A percentile compares a stretch with the other conserved stretches of the same genome.
phyloP scores from a whole-genome alignment of 2,797 vertebrate genomes.

The Buceros bicornis region DNA sequence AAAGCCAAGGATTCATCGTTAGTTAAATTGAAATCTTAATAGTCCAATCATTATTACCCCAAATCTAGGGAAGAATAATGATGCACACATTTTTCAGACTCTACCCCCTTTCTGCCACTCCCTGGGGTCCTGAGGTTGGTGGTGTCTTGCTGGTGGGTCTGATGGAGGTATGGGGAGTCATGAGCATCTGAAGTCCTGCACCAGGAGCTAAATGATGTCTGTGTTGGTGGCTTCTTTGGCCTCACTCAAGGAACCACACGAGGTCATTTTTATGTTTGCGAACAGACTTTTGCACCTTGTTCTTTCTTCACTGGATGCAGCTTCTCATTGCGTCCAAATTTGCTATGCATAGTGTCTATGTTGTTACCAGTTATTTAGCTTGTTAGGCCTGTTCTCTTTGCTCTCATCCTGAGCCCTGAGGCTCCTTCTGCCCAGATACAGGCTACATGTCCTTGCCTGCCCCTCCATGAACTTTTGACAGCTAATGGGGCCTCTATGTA shows the following conservation, averaged over 20 bases:
- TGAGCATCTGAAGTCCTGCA: neutral
- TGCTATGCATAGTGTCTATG: too few species aligned
- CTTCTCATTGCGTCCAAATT: accelerated
- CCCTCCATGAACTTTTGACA: neutral
- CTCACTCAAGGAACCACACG: accelerated
- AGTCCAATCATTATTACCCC: neutral
- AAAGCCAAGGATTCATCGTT: neutral
- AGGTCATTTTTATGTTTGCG: neutral
- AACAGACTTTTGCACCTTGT: neutral
- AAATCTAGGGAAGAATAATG: neutral
- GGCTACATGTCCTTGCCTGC: neutral
- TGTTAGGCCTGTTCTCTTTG: neutral
- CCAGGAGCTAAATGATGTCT: neutral
- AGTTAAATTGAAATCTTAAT: neutral
- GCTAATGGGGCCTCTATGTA: neutral
- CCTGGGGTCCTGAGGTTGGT: neutral
- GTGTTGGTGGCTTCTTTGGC: neutral
- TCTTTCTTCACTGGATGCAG: neutral
- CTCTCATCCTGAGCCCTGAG: neutral
- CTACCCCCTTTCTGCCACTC: accelerated
- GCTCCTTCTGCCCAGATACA: neutral
- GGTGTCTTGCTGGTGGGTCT: neutral
- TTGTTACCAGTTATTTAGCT: neutral
- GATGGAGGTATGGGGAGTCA: neutral
- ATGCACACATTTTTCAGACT: neutral